Base-by-base conservation (phyloP, 2,888 invertebrate genomes). In the Homarus gammarus region DNA sequence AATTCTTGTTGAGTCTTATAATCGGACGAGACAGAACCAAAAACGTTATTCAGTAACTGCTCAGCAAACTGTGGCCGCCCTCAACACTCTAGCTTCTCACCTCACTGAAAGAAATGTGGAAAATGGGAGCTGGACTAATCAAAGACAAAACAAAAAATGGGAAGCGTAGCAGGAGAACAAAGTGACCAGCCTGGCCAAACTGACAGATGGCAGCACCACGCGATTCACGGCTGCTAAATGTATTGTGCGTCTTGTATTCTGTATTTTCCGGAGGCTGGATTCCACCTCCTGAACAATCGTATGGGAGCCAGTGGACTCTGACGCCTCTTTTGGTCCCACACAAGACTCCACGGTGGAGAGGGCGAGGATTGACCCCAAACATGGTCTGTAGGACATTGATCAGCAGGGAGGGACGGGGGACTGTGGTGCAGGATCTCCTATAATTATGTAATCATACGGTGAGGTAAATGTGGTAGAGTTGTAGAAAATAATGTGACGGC, bases 241-340 rank as follows among this genome's bases (percentile, higher is more conserved):
- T 31, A 44, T 75, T 75, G 27, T 27, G 27, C 8, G 3, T 27
- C 1, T 2, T 22, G n/a, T 27, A n/a, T 75, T 49, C 6, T 75
- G 44, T 40, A 8, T n/a, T 31, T 44, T 75, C 44, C 27, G n/a
- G 40, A 31, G 22, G 44, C 2, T 31, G 31, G 31, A 44, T 75
- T 40, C 75, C 31, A 40, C 75, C 31, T 33, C 12, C 3, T 75
- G 75, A 75, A 44, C 44, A 49, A 44, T 31, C 38, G n/a, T 75
- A 75, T 38, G 49, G 44, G 73, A 12, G 70, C 70, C 70, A 70
- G 70, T 70, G 70, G 70, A 70, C 70, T 12, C 70, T 70, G 70
- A 70, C 36, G n/a, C n/a, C n/a, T n/a, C n/a, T n/a, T n/a, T n/a
- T n/a, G n/a, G n/a, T n/a, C n/a, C n/a, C 36, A 36, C 36, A 70